Conservation (phyloP, 2,797 vertebrate species). For the Pangasius djambal region DNA sequence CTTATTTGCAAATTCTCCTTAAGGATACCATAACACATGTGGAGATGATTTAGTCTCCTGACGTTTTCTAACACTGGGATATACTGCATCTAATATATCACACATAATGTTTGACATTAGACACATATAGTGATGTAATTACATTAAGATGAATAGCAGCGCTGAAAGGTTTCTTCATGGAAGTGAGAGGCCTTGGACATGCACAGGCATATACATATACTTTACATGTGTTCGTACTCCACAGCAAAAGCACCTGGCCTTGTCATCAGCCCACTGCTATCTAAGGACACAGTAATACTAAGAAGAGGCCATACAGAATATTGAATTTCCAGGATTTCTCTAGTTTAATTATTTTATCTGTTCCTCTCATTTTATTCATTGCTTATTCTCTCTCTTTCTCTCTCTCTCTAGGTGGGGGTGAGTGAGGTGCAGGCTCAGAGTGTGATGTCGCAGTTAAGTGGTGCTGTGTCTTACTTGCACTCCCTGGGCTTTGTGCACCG, state of each 20-base stretch:
- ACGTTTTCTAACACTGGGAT: not conserved
- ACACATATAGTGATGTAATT: constrained; percentile 6
- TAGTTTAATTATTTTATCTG: not conserved
- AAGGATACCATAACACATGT: not conserved
- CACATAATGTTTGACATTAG: not conserved
- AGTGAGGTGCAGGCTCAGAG: constrained; percentile 81
- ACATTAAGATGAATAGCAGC: not conserved
- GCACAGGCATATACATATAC: constrained; percentile 21
- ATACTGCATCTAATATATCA: not conserved
- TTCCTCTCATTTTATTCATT: not conserved
- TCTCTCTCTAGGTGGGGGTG: constrained; percentile 78
- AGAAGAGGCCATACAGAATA: not conserved
- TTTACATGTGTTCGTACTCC: not conserved
- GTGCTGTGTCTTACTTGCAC: constrained; percentile 90
- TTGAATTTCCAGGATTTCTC: not conserved
- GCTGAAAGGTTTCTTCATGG: constrained; percentile 9
- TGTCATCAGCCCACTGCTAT: constrained; percentile 42
- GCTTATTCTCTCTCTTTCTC: constrained; percentile 10
- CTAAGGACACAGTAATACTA: not conserved
- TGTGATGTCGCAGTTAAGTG: constrained; percentile 87
- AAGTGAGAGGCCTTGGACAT: constrained; percentile 1
- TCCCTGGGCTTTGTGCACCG: constrained; percentile 91
- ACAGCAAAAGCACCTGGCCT: constrained; percentile 36
- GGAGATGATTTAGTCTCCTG: constrained; percentile 7
- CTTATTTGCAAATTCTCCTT: constrained; percentile 5